These are phyloP conservation scores for Marisa cornuarietis DNA, from an alignment of 1,140 invertebrate species.

Conservation along the genomic window DNA sequence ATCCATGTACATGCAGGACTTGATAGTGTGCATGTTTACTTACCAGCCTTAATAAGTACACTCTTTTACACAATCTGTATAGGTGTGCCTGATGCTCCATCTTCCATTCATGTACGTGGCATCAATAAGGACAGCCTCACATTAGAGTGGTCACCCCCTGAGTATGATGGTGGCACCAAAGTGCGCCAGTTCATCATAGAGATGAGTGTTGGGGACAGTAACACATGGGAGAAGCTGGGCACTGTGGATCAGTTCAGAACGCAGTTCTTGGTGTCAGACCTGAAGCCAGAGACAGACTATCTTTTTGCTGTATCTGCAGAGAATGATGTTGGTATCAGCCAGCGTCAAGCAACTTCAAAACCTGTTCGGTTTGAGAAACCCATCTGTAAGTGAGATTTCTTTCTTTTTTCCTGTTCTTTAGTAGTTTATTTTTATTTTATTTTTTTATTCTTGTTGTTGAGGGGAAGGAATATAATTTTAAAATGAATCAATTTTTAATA, in stretches of 20 bases:
- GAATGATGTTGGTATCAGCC: constrained; percentile 82
- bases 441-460: neutral
- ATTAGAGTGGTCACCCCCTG: constrained; percentile 89
- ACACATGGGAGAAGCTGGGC: constrained; percentile 66
- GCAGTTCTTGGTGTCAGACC: constrained; percentile 71
- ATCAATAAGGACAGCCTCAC: constrained; percentile 79
- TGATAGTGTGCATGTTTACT: too few relatives aligned
- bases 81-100: constrained; percentile 89
- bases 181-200: constrained; percentile 88
- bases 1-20: neutral
- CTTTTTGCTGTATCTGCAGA: constrained; percentile 90
- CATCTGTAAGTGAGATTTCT: constrained; percentile 39
- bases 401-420: neutral
- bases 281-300: constrained; percentile 88
- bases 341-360: constrained; percentile 85
- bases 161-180: constrained; percentile 75
- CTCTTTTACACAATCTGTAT: constrained; percentile 65
- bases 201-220: constrained; percentile 65
- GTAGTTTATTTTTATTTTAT: constrained; percentile 3
- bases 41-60: too few relatives aligned
- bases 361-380: constrained; percentile 68
- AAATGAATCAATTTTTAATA: neutral
- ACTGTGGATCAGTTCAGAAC: constrained; percentile 68
- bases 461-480: neutral
- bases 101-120: constrained; percentile 69